These are phyloP conservation scores for Latrodectus geometricus DNA, from an alignment of 1,140 invertebrate species.

Conservation along the genomic window DNA sequence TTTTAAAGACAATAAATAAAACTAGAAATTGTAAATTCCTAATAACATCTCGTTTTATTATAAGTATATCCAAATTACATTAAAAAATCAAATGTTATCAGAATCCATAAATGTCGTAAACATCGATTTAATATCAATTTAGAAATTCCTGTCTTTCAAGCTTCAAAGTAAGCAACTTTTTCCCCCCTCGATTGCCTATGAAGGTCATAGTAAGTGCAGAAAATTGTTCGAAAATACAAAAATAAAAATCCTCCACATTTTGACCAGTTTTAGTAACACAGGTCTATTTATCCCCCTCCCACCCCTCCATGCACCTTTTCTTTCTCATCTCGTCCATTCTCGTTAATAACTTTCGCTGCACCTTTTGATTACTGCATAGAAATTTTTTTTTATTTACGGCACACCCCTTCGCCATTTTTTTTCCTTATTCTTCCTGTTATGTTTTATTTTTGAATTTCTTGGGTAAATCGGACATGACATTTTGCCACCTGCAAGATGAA, in stretches of 20 bases:
- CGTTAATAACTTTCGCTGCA: conserved; percentile 44
- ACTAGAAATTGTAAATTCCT: too few relatives aligned
- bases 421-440: not conserved
- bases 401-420: not conserved
- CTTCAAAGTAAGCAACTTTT: not conserved
- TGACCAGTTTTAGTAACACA: not conserved
- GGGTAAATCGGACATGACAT: not conserved
- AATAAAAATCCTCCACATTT: not conserved
- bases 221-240: conserved; percentile 2
- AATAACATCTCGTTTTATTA: too few relatives aligned
- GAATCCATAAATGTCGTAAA: not conserved
- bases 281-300: not conserved
- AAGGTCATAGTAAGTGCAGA: not conserved
- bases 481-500: not conserved
- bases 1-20: too few relatives aligned
- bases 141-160: conserved; percentile 1
- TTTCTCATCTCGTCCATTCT: not conserved
- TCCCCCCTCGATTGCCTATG: not conserved
- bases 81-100: too few relatives aligned
- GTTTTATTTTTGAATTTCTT: not conserved
- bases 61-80: too few relatives aligned
- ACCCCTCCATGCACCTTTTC: not conserved
- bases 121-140: conserved; percentile 2
- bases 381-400: not conserved
- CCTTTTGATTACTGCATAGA: conserved; percentile 34